Conservation (phyloP, 2,113 vertebrate species). For the Euleptes europaea region DNA sequence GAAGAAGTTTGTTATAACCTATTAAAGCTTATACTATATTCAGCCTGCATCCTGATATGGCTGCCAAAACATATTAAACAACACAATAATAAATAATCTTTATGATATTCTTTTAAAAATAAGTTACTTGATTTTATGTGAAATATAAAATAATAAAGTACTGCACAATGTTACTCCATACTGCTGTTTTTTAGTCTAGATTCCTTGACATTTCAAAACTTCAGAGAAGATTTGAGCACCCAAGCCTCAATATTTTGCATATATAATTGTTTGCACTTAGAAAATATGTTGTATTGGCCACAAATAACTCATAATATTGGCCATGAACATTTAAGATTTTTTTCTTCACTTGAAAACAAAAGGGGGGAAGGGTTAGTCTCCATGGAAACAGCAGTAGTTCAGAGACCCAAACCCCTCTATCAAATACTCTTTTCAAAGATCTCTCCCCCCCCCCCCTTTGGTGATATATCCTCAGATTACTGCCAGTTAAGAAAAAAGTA, state of each 20-base stretch:
- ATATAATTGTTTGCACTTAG: background rate
- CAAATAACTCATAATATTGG: background rate
- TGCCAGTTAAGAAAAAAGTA: background rate
- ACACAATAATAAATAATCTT: background rate
- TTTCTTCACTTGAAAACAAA: background rate
- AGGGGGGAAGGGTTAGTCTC: background rate
- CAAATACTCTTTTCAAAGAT: background rate
- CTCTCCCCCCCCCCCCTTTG: too few relatives aligned
- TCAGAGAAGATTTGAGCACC: background rate
- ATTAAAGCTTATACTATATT: background rate
- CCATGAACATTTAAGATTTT: background rate
- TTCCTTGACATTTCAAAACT: background rate
- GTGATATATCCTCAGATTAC: background rate
- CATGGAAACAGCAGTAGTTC: background rate
- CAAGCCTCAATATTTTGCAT: background rate
- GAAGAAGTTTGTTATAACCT: background rate
- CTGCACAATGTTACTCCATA: background rate
- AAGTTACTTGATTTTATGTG: background rate
- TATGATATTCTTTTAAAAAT: background rate
- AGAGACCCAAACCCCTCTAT: background rate
- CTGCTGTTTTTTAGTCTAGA: background rate
- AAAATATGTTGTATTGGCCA: accelerated
- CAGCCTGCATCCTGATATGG: background rate
- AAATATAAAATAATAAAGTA: background rate
- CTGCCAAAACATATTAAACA: background rate